phyloP scores from a whole-genome alignment of 2,113 vertebrate species.

The Acrocephalus kingi region DNA sequence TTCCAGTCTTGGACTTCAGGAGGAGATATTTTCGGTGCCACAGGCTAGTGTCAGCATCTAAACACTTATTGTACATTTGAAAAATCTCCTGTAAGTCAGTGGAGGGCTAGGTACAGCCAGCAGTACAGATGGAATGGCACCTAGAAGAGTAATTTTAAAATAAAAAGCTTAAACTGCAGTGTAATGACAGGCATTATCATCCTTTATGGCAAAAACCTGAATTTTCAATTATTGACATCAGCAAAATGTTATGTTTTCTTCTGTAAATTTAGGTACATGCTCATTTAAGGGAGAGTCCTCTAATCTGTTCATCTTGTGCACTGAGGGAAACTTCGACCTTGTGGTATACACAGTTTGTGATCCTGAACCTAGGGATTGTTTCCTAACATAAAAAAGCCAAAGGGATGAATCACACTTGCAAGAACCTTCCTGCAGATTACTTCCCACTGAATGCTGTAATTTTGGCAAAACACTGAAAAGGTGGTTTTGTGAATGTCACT shows the following conservation, averaged over 20 bases:
- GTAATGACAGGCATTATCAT: background rate
- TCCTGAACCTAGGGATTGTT: background rate
- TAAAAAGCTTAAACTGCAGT: background rate
- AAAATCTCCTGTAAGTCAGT: background rate
- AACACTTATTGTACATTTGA: background rate
- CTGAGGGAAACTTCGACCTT: background rate
- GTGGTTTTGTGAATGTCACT: background rate
- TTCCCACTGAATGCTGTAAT: background rate
- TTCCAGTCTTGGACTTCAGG: background rate
- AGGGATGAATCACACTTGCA: background rate
- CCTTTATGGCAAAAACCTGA: background rate
- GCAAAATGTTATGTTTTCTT: background rate
- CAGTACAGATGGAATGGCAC: background rate
- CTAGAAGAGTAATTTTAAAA: background rate
- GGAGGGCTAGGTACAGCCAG: background rate
- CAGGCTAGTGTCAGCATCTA: background rate
- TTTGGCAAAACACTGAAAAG: background rate
- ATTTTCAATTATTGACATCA: background rate
- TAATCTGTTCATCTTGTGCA: background rate
- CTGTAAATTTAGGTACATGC: background rate
- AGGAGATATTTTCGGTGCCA: background rate
- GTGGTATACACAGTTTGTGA: background rate
- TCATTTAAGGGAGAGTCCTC: background rate
- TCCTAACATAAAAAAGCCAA: background rate
- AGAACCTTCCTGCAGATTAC: background rate